Conservation (phyloP, 92 coral and sea anemone species). For the Nematostella vectensis region DNA sequence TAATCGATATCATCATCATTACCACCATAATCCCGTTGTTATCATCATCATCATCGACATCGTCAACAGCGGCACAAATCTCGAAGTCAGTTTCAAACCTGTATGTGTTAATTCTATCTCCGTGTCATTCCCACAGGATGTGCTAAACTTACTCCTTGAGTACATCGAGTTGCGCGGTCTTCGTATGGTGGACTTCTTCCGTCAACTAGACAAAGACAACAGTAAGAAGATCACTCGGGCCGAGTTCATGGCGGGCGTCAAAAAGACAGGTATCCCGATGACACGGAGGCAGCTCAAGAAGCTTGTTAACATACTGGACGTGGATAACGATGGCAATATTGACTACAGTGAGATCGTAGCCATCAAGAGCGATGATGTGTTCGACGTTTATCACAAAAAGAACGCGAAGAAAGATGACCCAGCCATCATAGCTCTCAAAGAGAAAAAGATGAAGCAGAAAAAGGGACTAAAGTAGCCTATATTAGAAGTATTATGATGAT, state of each 20-base stretch:
- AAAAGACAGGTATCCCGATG: slow-evolving; percentile 87
- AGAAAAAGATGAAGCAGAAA: slow-evolving; percentile 30
- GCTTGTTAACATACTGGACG: slow-evolving; percentile 72
- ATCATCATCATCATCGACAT: too few relatives aligned
- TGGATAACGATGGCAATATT: slow-evolving; percentile 81
- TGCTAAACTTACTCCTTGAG: slow-evolving; percentile 79
- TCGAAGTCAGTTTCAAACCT: too few relatives aligned
- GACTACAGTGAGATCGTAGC: slow-evolving; percentile 93
- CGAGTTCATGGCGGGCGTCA: slow-evolving; percentile 90
- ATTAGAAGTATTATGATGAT: too few relatives aligned
- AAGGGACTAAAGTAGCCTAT: background rate
- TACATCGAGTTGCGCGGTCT: slow-evolving; percentile 92
- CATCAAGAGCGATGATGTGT: slow-evolving; percentile 66
- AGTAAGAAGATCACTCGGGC: slow-evolving; percentile 71
- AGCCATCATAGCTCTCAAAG: slow-evolving; percentile 44
- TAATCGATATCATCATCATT: too few relatives aligned
- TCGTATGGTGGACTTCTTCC: slow-evolving; percentile 84
- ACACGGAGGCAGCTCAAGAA: slow-evolving; percentile 79
- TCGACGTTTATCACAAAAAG: slow-evolving; percentile 80
- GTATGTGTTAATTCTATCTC: too few relatives aligned
- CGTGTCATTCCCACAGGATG: slow-evolving; percentile 72
- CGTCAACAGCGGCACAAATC: too few relatives aligned
- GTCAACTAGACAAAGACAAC: slow-evolving; percentile 85
- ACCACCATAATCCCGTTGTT: too few relatives aligned
- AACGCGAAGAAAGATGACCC: slow-evolving; percentile 74